Conservation (phyloP, 2,888 invertebrate genomes). For the Protonemura montana region DNA sequence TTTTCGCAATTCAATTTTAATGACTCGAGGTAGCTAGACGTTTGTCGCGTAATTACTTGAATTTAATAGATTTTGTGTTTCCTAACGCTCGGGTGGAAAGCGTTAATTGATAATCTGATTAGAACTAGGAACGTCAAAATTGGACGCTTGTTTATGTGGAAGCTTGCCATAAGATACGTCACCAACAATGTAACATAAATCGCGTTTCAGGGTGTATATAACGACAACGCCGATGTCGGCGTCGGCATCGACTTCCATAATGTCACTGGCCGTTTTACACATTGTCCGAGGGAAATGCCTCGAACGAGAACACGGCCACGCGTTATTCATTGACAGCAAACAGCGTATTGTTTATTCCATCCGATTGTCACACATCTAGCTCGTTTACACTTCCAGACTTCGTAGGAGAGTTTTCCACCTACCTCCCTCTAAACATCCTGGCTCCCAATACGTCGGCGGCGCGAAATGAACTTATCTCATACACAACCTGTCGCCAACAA, state of each 20-base stretch:
- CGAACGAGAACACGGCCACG: not conserved
- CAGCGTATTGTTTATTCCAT: not conserved
- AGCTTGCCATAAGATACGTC: not conserved
- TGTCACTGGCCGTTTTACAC: not conserved
- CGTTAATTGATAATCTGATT: constrained; percentile 7
- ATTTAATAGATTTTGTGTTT: not conserved
- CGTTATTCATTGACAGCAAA: not conserved
- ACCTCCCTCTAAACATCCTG: not conserved
- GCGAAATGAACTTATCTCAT: constrained; percentile 17
- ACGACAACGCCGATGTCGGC: not conserved
- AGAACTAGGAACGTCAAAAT: not conserved
- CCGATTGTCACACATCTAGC: not conserved
- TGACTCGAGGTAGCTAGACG: constrained; percentile 7
- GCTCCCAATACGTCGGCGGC: not conserved
- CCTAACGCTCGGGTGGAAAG: not conserved
- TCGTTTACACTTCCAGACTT: not conserved
- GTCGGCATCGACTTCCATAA: not conserved
- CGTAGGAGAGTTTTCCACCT: not conserved
- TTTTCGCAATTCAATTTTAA: not conserved
- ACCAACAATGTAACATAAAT: not conserved
- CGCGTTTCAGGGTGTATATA: not conserved
- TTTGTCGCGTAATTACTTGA: not conserved
- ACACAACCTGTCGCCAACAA: constrained; percentile 30
- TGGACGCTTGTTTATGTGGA: constrained; percentile 12
- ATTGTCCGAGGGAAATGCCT: not conserved